A percentile compares a stretch with the other conserved stretches of the same genome.
phyloP scores from a whole-genome alignment of 2,888 invertebrate species.

The Callyntrura sp. region DNA sequence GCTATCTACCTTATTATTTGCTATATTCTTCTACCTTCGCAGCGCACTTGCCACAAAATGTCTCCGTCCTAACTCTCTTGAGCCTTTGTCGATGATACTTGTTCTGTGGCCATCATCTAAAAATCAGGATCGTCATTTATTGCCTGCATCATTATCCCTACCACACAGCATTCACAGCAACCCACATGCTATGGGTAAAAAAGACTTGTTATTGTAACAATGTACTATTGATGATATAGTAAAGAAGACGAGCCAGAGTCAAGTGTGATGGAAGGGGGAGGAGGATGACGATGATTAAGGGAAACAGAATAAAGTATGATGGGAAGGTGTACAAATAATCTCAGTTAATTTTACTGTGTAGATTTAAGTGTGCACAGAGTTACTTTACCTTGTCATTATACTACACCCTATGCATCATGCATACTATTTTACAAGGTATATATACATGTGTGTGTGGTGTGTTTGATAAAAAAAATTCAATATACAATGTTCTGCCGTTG shows the following conservation, averaged over 20 bases:
- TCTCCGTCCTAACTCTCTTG: conserved; percentile 1
- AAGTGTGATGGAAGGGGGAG: conserved; percentile 13
- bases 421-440: not conserved
- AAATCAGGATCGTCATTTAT: no score
- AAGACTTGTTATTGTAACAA: conserved; percentile 59
- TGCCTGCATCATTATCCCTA: no score
- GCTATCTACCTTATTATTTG: no score
- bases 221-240: conserved; percentile 47
- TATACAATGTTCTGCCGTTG: conserved; percentile 29
- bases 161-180: conserved; percentile 22
- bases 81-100: conserved; percentile 28
- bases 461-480: not conserved
- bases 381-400: conserved; percentile 55
- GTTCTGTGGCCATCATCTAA: conserved; percentile 34
- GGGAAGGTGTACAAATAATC: not conserved
- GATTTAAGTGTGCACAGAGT: not conserved
- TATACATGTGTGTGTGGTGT: not conserved
- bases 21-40: not conserved
- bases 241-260: conserved; percentile 63
- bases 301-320: conserved; percentile 24
- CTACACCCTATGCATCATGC: not conserved
- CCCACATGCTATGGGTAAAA: not conserved
- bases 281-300: conserved; percentile 27
- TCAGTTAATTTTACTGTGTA: conserved; percentile 39
- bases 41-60: not conserved